phyloP scores from a whole-genome alignment of 2,113 vertebrate species.

The Oreochromis niloticus region DNA sequence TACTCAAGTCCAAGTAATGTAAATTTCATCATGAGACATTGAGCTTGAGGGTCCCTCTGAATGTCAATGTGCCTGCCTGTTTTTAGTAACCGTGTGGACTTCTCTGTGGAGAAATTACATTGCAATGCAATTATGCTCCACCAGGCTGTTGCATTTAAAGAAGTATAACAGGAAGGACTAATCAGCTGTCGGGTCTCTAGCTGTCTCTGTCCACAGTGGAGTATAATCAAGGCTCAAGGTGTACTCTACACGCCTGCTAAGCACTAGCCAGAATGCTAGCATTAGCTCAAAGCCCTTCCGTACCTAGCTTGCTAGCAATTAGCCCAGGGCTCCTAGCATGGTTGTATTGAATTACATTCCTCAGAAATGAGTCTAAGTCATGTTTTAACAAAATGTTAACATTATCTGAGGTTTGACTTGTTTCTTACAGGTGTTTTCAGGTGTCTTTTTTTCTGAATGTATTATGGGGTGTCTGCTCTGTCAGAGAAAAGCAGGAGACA shows the following conservation, averaged over 20 bases:
- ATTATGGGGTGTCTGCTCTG: not conserved
- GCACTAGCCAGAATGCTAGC: not conserved
- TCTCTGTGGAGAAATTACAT: too few species aligned
- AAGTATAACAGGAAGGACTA: too few species aligned
- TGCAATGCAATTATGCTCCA: too few species aligned
- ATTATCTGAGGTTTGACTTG: not conserved
- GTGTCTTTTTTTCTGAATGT: not conserved
- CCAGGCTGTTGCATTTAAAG: too few species aligned
- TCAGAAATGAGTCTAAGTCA: not conserved
- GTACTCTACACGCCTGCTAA: not conserved
- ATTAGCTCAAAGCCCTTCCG: not conserved
- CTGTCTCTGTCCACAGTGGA: too few species aligned
- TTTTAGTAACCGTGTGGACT: too few species aligned
- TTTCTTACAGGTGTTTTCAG: not conserved
- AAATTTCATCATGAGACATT: accelerated
- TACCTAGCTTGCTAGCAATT: not conserved
- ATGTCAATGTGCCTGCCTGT: too few species aligned
- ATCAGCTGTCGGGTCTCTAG: too few species aligned
- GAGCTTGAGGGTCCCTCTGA: too few species aligned
- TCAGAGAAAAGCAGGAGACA: not conserved
- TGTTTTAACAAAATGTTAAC: not conserved
- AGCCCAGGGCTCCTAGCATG: not conserved
- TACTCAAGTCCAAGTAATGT: accelerated
- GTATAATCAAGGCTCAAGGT: not conserved
- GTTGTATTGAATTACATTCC: not conserved